Evolutionary conservation across 2,888 invertebrate genomes (phyloP).

Genomic region (Helicoverpa assulta): DNA sequence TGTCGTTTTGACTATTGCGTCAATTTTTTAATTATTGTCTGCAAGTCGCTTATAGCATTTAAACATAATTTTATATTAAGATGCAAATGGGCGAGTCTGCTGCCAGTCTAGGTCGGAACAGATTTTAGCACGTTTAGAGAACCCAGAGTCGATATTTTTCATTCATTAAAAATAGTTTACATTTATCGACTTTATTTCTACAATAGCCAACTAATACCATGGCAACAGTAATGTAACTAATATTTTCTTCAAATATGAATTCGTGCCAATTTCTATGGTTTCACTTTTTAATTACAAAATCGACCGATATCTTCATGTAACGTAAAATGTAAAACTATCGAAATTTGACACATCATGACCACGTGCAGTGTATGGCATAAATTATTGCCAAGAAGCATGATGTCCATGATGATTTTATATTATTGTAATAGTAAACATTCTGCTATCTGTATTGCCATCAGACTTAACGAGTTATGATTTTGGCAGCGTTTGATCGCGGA

Average conservation of each 20-base stretch:
- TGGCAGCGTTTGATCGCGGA: slow-evolving; percentile 83
- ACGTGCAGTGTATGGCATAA: slow-evolving; percentile 38
- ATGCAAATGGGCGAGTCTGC: slow-evolving; percentile 68
- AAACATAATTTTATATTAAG: slow-evolving; percentile 62
- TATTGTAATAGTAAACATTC: slow-evolving; percentile 71
- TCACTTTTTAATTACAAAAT: slow-evolving; percentile 40
- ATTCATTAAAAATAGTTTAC: slow-evolving; percentile 52
- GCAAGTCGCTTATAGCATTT: slow-evolving; percentile 44
- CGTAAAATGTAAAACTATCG: slow-evolving; percentile 61
- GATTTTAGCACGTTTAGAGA: slow-evolving; percentile 67
- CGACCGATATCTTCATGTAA: slow-evolving; percentile 55
- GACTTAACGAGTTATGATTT: slow-evolving; percentile 78
- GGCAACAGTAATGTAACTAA: slow-evolving; percentile 10
- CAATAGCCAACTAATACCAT: slow-evolving; percentile 19
- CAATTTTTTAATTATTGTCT: slow-evolving; percentile 69
- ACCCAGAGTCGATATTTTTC: slow-evolving; percentile 53
- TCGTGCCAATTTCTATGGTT: slow-evolving; percentile 20
- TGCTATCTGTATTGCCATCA: slow-evolving; percentile 68
- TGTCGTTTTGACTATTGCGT: slow-evolving; percentile 69
- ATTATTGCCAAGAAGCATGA: slow-evolving; percentile 29
- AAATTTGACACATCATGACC: slow-evolving; percentile 28
- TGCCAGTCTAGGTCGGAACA: slow-evolving; percentile 67
- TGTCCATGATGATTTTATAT: slow-evolving; percentile 48
- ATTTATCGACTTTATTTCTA: slow-evolving; percentile 5
- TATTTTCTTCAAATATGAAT: slow-evolving; percentile 25